Conservation (phyloP, 2,888 invertebrate genomes). For the Drosophila borborema region DNA sequence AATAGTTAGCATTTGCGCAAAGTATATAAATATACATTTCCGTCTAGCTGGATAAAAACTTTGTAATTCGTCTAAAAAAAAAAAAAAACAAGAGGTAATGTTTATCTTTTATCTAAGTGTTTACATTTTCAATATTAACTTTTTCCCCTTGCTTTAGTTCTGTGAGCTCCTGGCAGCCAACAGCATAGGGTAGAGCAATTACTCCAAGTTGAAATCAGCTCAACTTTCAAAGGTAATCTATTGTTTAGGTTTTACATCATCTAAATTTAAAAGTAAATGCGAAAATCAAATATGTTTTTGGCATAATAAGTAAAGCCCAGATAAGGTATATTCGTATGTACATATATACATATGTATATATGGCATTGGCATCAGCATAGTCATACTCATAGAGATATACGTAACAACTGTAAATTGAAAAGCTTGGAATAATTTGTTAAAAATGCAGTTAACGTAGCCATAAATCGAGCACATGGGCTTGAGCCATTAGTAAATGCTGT, state of each 20-base stretch:
- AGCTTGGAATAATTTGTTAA: background rate
- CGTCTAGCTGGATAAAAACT: constrained; percentile 7
- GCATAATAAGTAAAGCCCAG: constrained; percentile 44
- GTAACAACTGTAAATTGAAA: constrained; percentile 27
- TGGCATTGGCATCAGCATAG: constrained; percentile 48
- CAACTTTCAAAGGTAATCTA: constrained; percentile 27
- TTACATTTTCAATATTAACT: constrained; percentile 1
- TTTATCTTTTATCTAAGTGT: constrained; percentile 2
- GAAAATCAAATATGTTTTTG: constrained; percentile 32
- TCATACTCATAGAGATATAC: constrained; percentile 28
- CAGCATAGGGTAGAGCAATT: constrained; percentile 6
- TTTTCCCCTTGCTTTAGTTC: constrained; percentile 19
- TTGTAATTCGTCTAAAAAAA: background rate
- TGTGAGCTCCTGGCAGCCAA: constrained; percentile 6
- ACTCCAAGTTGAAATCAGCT: background rate
- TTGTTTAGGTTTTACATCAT: constrained; percentile 4
- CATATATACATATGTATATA: constrained; percentile 19
- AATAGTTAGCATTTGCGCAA: constrained; percentile 35
- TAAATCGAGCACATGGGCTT: background rate
- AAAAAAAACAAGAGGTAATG: constrained; percentile 26
- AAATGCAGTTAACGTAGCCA: background rate
- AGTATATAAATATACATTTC: constrained; percentile 7
- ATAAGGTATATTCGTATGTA: constrained; percentile 49
- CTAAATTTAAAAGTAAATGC: constrained; percentile 13
- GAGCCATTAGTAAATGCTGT: background rate